Conservation (phyloP, 2,797 vertebrate species). For the Rallus crepitans region DNA sequence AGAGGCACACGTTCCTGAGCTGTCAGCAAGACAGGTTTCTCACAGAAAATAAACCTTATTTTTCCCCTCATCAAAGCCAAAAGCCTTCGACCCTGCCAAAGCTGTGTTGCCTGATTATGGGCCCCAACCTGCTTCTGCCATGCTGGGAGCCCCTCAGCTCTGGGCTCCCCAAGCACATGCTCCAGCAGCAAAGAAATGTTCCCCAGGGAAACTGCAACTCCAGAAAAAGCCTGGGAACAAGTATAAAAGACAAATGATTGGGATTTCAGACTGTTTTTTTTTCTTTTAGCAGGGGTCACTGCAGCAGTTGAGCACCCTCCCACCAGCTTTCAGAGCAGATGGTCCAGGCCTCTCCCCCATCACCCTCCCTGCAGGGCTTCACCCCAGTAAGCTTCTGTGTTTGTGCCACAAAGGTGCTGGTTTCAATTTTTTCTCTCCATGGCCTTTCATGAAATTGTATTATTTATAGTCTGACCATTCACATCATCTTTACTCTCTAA, state of each 20-base stretch:
- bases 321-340: neutral
- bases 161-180: neutral
- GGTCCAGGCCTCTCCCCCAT: neutral
- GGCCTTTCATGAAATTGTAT: neutral
- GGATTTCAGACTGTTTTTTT: neutral
- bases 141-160: neutral
- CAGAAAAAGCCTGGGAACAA: neutral
- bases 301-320: neutral
- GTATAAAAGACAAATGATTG: neutral
- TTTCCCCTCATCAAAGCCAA: neutral
- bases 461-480: constrained; percentile 42
- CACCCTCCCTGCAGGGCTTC: neutral
- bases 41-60: neutral
- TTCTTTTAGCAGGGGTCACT: neutral
- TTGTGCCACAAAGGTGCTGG: fast-evolving
- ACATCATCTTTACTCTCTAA: constrained; percentile 31
- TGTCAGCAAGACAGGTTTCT: neutral
- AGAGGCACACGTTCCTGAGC: fast-evolving
- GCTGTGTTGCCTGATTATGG: neutral
- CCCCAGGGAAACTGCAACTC: neutral
- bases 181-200: neutral
- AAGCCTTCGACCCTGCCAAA: neutral
- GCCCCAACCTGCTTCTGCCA: fast-evolving
- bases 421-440: neutral
- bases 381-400: fast-evolving